These are phyloP conservation scores for Fregata magnificens DNA, from an alignment of 2,113 vertebrate genomes.

Conservation along the genomic window DNA sequence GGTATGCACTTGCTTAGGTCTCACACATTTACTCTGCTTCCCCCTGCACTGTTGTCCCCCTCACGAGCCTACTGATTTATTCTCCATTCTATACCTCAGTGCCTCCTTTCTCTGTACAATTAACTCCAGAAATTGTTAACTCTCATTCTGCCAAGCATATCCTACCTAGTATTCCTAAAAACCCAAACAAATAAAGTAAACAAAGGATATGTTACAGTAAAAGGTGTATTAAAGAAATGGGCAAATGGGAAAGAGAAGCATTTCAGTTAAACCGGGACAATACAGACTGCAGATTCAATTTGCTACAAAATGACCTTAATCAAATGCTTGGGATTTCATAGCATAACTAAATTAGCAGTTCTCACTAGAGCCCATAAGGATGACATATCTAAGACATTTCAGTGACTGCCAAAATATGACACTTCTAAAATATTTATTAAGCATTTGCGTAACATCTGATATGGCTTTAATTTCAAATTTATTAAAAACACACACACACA, in stretches of 20 bases:
- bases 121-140: background rate
- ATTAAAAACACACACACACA: background rate
- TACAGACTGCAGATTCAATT: background rate
- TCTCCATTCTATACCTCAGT: background rate
- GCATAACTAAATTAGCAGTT: background rate
- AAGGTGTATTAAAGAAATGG: background rate
- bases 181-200: background rate
- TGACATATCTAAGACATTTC: background rate
- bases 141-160: background rate
- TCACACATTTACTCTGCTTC: background rate
- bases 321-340: background rate
- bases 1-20: background rate
- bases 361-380: background rate
- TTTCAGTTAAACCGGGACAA: background rate
- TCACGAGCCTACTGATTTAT: background rate
- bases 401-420: background rate
- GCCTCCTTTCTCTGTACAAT: background rate
- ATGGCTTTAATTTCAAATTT: conserved; percentile 32
- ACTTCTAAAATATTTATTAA: background rate
- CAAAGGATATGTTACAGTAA: background rate
- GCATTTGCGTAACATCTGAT: background rate
- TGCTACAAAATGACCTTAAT: background rate
- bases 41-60: background rate
- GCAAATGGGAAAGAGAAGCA: background rate
- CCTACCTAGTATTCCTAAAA: background rate